Percentiles rank a stretch among this genome's conserved stretches.
These are phyloP conservation scores for Okapia johnstoni DNA, from an alignment of 2,113 vertebrate species.

Conservation along the genomic window DNA sequence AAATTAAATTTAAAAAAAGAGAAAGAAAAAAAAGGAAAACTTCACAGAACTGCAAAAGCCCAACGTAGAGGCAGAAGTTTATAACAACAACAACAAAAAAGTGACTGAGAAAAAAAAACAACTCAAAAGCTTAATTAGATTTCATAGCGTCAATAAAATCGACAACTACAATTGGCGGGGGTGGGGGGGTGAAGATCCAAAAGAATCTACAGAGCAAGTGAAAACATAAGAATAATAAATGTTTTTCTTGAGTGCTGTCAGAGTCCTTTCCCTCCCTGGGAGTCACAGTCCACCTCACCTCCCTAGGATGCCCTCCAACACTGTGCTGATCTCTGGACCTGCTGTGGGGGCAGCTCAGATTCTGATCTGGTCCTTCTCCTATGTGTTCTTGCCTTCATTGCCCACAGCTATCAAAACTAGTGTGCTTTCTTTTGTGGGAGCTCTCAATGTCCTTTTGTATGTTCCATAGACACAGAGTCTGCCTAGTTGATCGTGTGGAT, in stretches of 20 bases:
- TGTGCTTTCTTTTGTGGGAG: background rate
- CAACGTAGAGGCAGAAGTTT: background rate
- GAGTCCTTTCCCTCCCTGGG: background rate
- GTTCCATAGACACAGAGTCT: background rate
- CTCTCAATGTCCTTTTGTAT: background rate
- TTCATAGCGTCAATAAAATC: rapidly evolving
- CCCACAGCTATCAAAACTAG: background rate
- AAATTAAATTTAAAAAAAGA: background rate
- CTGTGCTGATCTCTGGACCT: background rate
- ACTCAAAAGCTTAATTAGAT: background rate
- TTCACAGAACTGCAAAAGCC: background rate
- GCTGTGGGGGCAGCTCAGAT: background rate
- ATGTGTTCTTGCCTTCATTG: background rate
- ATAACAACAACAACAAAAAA: background rate
- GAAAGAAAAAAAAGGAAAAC: background rate
- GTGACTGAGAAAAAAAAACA: background rate
- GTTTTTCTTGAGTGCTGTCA: background rate
- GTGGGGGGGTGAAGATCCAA: background rate
- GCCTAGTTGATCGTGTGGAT: background rate
- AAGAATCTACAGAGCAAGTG: background rate
- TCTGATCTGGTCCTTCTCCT: background rate
- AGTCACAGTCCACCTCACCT: background rate
- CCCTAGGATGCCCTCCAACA: background rate
- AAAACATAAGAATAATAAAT: background rate
- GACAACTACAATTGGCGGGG: rapidly evolving